Evolutionary conservation across 1,140 invertebrate species (phyloP), one percentile per base, ranked within the genome.

Genomic region (Monochamus saltuarius): DNA sequence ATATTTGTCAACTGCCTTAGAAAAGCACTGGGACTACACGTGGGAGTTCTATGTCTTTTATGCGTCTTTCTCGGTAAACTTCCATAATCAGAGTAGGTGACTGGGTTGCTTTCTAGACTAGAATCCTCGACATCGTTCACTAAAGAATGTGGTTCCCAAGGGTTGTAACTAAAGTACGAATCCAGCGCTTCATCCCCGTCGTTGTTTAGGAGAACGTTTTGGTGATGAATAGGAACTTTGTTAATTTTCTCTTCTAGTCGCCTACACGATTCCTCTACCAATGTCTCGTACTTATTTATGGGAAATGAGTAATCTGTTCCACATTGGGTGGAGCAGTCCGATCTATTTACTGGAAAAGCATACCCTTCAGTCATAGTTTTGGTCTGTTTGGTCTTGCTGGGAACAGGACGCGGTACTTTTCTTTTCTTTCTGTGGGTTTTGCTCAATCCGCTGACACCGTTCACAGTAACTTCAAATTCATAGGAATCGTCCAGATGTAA

Each of bases 71-170:
- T 64, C 0, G 73, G 73, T 29, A 75, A 67, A 63, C 74, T 76
- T 7, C 75, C 75, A 53, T 77, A 77, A 56, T 77, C 75, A 1
- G 75, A 77, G 50, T 61, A 73, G 1, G 71, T 70, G 4, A 61
- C 59, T 7, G 62, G 66, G n/a, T 72, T 67, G 52, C 70, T 73
- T 40, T 75, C 73, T 19, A 73, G 49, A 61, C 71, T 74, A 7
- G 66, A 70, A 60, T 75, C 70, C 52, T 73, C 71, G 8, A 64
- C 39, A 35, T 69, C 61, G 22, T 57, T 53, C 8, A 11, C 1
- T 4, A 58, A 45, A 19, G 54, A 22, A 34, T 54, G 50, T 13
- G 62, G 39, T 16, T 65, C 46, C 52, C 51, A 68, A 1, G 60
- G 58, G 56, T 68, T 69, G 49, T 54, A 60, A 37, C 10, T 14